These are phyloP conservation scores for Himalopsyche phryganea DNA, from an alignment of 1,140 invertebrate species.

Conservation along the genomic window DNA sequence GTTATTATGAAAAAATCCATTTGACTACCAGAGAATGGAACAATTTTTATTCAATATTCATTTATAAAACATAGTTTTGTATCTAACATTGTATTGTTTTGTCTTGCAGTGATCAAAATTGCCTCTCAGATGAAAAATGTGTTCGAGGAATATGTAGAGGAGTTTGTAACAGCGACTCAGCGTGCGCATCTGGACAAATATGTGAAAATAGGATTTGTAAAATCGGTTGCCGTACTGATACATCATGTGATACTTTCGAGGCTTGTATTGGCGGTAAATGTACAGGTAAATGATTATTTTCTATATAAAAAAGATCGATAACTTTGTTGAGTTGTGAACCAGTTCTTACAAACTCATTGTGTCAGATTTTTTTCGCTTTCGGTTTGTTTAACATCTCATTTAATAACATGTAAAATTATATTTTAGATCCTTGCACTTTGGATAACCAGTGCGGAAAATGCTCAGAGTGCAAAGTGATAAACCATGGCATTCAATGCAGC, in stretches of 20 bases:
- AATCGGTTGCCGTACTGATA: conserved; percentile 77
- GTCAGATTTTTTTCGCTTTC: conserved; percentile 5
- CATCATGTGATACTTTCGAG: conserved; percentile 68
- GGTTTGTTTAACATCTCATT: no score
- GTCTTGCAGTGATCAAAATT: conserved; percentile 69
- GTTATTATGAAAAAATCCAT: conserved; percentile 15
- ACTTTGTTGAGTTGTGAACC: no score
- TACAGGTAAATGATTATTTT: conserved; percentile 54
- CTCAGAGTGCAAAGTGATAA: conserved; percentile 75
- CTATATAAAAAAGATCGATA: no score
- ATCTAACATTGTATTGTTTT: conserved; percentile 21
- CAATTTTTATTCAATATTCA: not conserved
- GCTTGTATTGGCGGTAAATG: conserved; percentile 82
- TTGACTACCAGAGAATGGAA: not conserved
- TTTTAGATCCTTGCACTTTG: conserved; percentile 69
- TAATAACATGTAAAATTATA: not conserved
- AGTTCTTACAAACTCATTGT: no score
- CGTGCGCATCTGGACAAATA: conserved; percentile 76
- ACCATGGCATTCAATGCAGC: conserved; percentile 79
- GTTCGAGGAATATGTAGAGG: conserved; percentile 74
- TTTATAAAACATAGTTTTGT: no score
- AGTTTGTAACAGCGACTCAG: conserved; percentile 79
- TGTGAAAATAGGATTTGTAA: conserved; percentile 84
- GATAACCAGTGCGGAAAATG: conserved; percentile 75
- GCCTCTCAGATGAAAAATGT: conserved; percentile 80